Conservation (phyloP, 2,888 invertebrate species). For the Galerucella nymphaeae region DNA sequence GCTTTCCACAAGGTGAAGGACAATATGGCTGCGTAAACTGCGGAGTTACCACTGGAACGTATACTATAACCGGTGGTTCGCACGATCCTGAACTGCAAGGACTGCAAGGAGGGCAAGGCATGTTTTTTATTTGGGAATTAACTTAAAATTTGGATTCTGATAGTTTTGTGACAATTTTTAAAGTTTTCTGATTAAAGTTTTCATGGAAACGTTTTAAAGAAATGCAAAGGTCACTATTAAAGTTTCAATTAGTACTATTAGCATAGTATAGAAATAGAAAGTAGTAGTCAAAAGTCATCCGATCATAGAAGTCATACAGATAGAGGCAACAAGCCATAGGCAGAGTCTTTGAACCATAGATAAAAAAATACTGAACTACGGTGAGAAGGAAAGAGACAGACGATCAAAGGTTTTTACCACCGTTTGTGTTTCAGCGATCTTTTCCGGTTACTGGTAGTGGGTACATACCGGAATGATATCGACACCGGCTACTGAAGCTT, state of each 20-base stretch:
- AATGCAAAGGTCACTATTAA: not conserved
- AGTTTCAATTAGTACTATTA: not conserved
- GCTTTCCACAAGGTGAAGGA: slow-evolving; percentile 1
- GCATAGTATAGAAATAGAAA: too few species aligned
- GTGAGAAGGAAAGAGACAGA: too few species aligned
- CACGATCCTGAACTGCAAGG: slow-evolving; percentile 7
- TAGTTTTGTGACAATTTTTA: not conserved
- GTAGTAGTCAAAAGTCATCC: too few species aligned
- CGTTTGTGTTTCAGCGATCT: too few species aligned
- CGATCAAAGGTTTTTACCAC: too few species aligned
- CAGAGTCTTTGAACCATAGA: too few species aligned
- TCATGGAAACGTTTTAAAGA: not conserved
- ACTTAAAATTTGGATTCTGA: slow-evolving; percentile 11
- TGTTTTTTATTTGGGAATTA: not conserved
- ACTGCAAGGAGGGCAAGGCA: slow-evolving; percentile 14
- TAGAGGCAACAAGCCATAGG: too few species aligned
- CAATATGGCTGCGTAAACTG: slow-evolving; percentile 1
- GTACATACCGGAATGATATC: too few species aligned
- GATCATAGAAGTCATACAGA: too few species aligned
- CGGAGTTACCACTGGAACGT: slow-evolving; percentile 15
- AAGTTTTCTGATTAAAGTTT: not conserved
- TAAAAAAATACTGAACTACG: too few species aligned
- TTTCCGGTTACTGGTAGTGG: too few species aligned
- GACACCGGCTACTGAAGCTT: too few species aligned
- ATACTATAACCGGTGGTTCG: not conserved